These are phyloP conservation scores for Parnassius orleans DNA, from an alignment of 2,888 invertebrate species.

Conservation along the genomic window DNA sequence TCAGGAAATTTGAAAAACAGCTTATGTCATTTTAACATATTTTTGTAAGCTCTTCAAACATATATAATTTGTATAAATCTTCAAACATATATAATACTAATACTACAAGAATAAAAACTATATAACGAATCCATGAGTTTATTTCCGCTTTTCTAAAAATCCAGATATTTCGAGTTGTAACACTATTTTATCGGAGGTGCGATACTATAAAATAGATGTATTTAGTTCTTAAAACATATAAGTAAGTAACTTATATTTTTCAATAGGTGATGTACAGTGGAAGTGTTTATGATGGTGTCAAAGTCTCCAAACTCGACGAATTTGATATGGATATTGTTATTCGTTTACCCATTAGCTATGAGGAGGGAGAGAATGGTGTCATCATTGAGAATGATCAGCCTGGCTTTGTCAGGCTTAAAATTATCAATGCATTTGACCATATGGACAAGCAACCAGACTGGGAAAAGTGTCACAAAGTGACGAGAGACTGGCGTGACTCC, in stretches of 20 bases:
- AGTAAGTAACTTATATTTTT: not conserved
- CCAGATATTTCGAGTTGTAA: no score
- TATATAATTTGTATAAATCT: no score
- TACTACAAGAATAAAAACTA: no score
- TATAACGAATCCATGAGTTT: no score
- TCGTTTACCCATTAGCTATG: conserved; percentile 70
- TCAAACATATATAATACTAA: no score
- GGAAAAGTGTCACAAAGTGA: conserved; percentile 60
- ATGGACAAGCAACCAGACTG: conserved; percentile 59
- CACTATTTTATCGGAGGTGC: no score
- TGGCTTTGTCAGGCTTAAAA: conserved; percentile 70
- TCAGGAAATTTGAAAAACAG: no score
- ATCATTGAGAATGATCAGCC: conserved; percentile 61
- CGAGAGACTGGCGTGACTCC: conserved; percentile 65
- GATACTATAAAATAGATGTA: no score
- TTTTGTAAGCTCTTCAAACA: no score
- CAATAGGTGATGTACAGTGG: conserved; percentile 71
- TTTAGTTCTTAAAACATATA: no score
- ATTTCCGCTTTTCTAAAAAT: no score
- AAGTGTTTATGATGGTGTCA: conserved; percentile 82
- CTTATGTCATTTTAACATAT: no score
- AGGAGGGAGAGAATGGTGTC: conserved; percentile 57
- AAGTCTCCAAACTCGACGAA: conserved; percentile 81
- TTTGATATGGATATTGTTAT: conserved; percentile 83
- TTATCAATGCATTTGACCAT: conserved; percentile 56